A percentile compares a stretch with the other conserved stretches of the same genome.
These are phyloP conservation scores for Seira ritae DNA, from an alignment of 2,888 invertebrate species.

Conservation along the genomic window DNA sequence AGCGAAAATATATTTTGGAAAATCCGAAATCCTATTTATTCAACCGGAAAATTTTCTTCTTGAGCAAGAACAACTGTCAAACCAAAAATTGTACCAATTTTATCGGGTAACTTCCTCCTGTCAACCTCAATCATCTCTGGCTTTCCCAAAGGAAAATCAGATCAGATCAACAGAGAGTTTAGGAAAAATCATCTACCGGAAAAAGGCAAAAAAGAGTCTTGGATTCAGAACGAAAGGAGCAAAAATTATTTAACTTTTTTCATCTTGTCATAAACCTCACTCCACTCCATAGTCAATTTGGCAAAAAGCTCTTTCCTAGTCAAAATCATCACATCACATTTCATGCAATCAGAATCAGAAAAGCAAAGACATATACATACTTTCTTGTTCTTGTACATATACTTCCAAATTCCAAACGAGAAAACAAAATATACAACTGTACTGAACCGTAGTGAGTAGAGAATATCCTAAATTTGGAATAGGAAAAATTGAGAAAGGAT, in stretches of 20 bases:
- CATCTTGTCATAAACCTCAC: neutral
- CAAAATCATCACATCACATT: no score
- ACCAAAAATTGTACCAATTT: conserved; percentile 11
- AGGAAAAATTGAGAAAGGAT: no score
- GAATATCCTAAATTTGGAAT: no score
- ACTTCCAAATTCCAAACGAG: no score
- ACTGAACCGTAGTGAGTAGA: no score
- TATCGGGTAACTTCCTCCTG: conserved; percentile 6
- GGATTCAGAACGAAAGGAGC: no score
- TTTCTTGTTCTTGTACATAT: no score
- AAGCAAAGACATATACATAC: no score
- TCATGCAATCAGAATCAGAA: no score
- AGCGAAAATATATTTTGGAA: conserved; percentile 1
- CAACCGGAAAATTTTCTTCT: conserved; percentile 11
- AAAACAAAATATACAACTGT: no score
- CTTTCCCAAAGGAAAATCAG: neutral
- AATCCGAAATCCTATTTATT: conserved; percentile 2
- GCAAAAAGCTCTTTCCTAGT: no score
- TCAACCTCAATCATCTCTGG: conserved; percentile 22
- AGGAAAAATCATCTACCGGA: conserved; percentile 4
- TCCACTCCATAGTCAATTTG: no score
- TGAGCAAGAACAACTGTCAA: conserved; percentile 3
- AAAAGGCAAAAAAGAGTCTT: neutral
- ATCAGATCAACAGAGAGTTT: neutral
- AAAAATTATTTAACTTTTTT: neutral